phyloP scores from a whole-genome alignment of 2,797 vertebrate genomes.

The Epinephelus coioides region DNA sequence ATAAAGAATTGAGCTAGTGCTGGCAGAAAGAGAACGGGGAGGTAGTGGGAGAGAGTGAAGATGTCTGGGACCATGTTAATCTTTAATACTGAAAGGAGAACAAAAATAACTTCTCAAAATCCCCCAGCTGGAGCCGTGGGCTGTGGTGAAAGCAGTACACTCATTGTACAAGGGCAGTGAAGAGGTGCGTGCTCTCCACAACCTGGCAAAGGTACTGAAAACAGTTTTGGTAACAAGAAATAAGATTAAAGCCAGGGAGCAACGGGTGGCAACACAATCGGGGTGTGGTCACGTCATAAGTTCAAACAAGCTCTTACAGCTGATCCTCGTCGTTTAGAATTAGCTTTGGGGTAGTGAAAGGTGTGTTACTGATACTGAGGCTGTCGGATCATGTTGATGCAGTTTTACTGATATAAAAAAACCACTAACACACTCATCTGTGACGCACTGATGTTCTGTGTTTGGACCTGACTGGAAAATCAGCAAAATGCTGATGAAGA shows the following conservation, averaged over 20 bases:
- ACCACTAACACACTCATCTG: background rate
- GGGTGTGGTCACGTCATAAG: conserved; percentile 36
- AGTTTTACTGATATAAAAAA: conserved; percentile 7
- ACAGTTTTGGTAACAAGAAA: conserved; percentile 32
- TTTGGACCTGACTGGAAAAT: conserved; percentile 20
- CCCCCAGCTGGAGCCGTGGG: conserved; percentile 31
- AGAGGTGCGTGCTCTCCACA: conserved; percentile 16
- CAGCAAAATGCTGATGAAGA: conserved; percentile 20
- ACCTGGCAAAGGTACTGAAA: conserved; percentile 46
- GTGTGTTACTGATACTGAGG: conserved; percentile 36
- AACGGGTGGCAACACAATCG: conserved; percentile 22
- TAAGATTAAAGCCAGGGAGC: conserved; percentile 40
- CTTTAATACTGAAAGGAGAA: conserved; percentile 78
- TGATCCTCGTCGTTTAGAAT: conserved; percentile 23
- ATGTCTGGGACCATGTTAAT: conserved; percentile 73
- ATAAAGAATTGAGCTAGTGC: conserved; percentile 77
- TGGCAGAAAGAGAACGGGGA: conserved; percentile 69
- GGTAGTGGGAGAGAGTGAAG: conserved; percentile 51
- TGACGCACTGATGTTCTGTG: conserved; percentile 15
- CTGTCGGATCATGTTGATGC: conserved; percentile 41
- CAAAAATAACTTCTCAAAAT: conserved; percentile 77
- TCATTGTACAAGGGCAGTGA: conserved; percentile 19
- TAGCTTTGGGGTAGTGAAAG: conserved; percentile 34
- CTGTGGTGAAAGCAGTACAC: conserved; percentile 45
- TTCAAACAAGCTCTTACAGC: conserved; percentile 34